Evolutionary conservation across 2,888 invertebrate species (phyloP), one percentile per base, ranked within the genome.

Genomic region (Dasypolia templi): DNA sequence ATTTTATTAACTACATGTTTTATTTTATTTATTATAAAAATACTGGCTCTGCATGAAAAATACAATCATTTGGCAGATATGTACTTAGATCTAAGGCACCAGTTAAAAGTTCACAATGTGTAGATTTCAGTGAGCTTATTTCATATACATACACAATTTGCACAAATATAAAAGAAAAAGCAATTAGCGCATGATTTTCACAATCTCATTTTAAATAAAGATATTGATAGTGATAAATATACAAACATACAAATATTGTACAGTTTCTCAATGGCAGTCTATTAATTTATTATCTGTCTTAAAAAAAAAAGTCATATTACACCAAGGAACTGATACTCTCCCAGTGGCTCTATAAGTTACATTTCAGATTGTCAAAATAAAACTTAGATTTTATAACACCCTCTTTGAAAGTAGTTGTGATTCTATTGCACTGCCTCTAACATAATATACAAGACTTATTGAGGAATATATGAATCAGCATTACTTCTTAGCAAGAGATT

Each of bases 401-500:
- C 55, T 56, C 70, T 29, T 55, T 62, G 19, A 53, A 75, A 67
- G 66, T 26, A 76, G 39, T 68, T 65, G 63, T 86, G 75, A 84
- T 82, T 74, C 46, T 67, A 82, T 77, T 42, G 61, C 66, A 78
- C 66, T 71, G n/a, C n/a, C n/a, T n/a, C 51, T 59, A 42, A 51
- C 64, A 68, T 56, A 58, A 53, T 59, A 66, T 73, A 64, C 59
- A 76, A 55, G 35, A 42, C 49, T 65, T 58, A 35, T 61, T 22
- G 26, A 53, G 42, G 42, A 59, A 35, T 39, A 12, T 14, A 39
- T 39, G n/a, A 7, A 49, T 69, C 46, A 46, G 46, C 3, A 32
- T 92, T 94, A 96, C 75, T 89, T 91, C 55, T 97, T 96, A 89
- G 98, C 98, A n/a, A 98, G 95, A 46, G 97, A 97, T 63, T 97